A percentile compares a stretch with the other conserved stretches of the same genome.
phyloP scores from a whole-genome alignment of 1,140 invertebrate species.

The Zaprionus gabonicus region DNA sequence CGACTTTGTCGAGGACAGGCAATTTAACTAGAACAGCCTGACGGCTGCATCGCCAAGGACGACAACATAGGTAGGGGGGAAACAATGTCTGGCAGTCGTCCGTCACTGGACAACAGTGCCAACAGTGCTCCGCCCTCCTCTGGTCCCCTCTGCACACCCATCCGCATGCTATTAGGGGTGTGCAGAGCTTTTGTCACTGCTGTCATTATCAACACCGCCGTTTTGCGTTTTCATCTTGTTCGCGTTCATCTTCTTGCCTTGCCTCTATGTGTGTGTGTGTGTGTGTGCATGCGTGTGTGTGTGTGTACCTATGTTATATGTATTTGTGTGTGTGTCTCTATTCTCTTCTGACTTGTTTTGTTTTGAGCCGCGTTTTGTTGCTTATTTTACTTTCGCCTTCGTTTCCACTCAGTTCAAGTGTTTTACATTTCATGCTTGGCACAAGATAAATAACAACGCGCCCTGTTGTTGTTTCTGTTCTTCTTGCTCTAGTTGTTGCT shows the following conservation, averaged over 20 bases:
- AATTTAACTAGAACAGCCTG: constrained; percentile 68
- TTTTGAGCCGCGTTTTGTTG: constrained; percentile 42
- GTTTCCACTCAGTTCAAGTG: constrained; percentile 77
- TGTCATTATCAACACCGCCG: constrained; percentile 74
- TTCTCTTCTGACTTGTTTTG: constrained; percentile 49
- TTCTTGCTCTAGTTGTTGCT: not conserved
- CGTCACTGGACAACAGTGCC: constrained; percentile 34
- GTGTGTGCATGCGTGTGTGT: constrained; percentile 9
- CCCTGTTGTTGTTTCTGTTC: constrained; percentile 6
- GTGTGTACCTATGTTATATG: not conserved
- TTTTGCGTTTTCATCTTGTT: constrained; percentile 38
- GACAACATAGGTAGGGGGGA: constrained; percentile 4
- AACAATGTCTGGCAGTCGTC: constrained; percentile 38
- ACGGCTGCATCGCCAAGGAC: constrained; percentile 63
- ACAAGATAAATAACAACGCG: constrained; percentile 48
- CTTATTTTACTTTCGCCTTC: constrained; percentile 69
- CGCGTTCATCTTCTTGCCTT: constrained; percentile 15
- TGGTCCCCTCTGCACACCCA: not conserved
- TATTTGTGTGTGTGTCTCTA: constrained; percentile 15
- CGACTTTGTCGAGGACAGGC: constrained; percentile 61
- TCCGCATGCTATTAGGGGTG: constrained; percentile 30
- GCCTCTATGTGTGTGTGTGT: constrained; percentile 1
- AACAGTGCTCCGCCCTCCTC: not conserved
- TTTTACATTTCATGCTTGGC: constrained; percentile 69
- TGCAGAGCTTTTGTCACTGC: constrained; percentile 64